These are phyloP conservation scores for Syngnathus typhle DNA, from an alignment of 2,113 vertebrate species.

Conservation along the genomic window DNA sequence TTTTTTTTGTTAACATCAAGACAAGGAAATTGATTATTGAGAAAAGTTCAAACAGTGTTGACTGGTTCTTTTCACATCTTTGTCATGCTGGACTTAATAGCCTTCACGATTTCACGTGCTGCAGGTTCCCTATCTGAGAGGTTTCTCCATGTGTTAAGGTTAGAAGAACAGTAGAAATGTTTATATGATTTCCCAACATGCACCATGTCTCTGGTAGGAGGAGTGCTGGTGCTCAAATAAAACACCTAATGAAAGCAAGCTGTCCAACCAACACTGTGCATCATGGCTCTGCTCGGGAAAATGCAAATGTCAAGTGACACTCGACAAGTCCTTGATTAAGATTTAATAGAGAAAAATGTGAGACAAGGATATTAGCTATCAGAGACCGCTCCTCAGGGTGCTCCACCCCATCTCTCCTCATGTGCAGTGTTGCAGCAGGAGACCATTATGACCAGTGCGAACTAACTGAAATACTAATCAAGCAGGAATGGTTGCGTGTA, in stretches of 20 bases:
- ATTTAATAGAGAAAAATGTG: constrained; percentile 73
- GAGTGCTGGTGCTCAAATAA: constrained; percentile 51
- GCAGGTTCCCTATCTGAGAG: background rate
- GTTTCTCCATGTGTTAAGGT: background rate
- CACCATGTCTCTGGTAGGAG: constrained; percentile 22
- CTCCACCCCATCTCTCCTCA: constrained; percentile 22
- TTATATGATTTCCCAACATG: constrained; percentile 19
- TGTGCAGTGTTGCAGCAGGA: constrained; percentile 17
- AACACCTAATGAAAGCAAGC: constrained; percentile 46
- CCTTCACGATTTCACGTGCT: constrained; percentile 18
- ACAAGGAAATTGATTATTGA: constrained; percentile 74
- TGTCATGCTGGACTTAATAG: constrained; percentile 50
- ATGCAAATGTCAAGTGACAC: constrained; percentile 75
- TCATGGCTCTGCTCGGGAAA: constrained; percentile 37
- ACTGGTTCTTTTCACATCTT: constrained; percentile 55
- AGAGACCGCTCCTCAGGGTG: constrained; percentile 47
- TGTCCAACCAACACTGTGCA: constrained; percentile 32
- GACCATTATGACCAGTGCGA: constrained; percentile 4
- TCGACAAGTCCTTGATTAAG: constrained; percentile 70
- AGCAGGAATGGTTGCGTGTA: background rate
- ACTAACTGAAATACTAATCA: constrained; percentile 15
- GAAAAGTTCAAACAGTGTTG: constrained; percentile 61
- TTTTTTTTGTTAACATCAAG: constrained; percentile 73
- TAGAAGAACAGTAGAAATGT: background rate
- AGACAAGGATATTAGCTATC: constrained; percentile 64